These are phyloP conservation scores for Apaloderma vittatum DNA, from an alignment of 2,113 vertebrate genomes.

Conservation along the genomic window DNA sequence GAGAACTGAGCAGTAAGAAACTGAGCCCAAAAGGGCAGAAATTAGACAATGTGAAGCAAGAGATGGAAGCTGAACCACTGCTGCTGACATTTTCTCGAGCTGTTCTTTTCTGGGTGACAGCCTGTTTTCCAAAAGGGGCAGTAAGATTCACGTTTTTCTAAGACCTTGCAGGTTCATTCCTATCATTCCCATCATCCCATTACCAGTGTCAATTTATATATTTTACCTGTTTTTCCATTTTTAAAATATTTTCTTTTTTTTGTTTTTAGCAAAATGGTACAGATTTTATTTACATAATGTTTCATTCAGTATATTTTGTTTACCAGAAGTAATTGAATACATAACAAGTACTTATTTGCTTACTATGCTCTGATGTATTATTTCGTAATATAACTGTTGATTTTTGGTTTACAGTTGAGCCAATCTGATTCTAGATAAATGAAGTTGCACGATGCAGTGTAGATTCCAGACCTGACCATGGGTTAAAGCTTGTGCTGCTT, in stretches of 20 bases:
- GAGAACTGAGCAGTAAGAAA: conserved; percentile 11
- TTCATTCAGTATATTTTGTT: background rate
- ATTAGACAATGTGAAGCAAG: conserved; percentile 32
- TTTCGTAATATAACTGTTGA: background rate
- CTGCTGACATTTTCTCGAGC: conserved; percentile 4
- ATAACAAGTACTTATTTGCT: background rate
- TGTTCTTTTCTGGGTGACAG: background rate
- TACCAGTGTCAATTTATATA: background rate
- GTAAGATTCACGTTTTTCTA: background rate
- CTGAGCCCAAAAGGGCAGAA: background rate
- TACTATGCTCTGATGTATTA: background rate
- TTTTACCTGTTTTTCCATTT: background rate
- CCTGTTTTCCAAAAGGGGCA: background rate
- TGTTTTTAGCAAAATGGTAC: background rate
- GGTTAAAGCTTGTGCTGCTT: background rate
- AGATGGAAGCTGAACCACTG: conserved; percentile 27
- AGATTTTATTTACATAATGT: background rate
- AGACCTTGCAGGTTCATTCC: background rate
- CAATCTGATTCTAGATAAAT: background rate
- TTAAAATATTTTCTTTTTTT: background rate
- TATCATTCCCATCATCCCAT: background rate
- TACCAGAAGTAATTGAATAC: background rate
- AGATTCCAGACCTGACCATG: background rate
- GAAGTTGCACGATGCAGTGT: background rate
- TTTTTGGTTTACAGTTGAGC: background rate